Evolutionary conservation across 2,113 vertebrate species (phyloP).

Genomic region (Polypterus senegalus): DNA sequence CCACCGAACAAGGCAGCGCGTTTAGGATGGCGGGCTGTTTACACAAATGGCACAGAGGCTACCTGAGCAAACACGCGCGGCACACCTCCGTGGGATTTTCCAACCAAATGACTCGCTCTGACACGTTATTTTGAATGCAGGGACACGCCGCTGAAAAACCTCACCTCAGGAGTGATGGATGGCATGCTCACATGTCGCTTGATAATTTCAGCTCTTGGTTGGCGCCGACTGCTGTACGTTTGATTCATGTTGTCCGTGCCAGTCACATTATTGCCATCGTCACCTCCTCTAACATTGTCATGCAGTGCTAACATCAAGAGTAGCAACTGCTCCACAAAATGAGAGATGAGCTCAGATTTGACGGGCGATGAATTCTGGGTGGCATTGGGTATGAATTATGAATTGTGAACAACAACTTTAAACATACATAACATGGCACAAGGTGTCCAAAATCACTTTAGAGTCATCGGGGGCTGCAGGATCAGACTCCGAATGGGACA

Average conservation of each 20-base stretch:
- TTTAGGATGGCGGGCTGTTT: slow-evolving; percentile 35
- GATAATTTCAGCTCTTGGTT: slow-evolving; percentile 17
- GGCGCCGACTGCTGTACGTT: not conserved
- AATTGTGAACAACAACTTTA: no score
- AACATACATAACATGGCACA: no score
- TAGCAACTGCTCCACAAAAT: no score
- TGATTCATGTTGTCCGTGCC: not conserved
- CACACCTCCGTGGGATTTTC: slow-evolving; percentile 2
- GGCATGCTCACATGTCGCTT: slow-evolving; percentile 22
- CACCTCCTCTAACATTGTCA: no score
- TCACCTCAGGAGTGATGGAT: slow-evolving; percentile 15
- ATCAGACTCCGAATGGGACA: no score
- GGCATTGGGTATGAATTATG: no score
- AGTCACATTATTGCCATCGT: no score
- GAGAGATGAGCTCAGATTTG: no score
- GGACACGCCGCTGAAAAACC: slow-evolving; percentile 21
- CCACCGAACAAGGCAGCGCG: slow-evolving; percentile 13
- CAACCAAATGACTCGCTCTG: slow-evolving; percentile 27
- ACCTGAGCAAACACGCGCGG: slow-evolving; percentile 36
- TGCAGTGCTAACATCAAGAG: no score
- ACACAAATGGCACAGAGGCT: slow-evolving; percentile 29
- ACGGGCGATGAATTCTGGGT: no score
- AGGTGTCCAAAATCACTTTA: no score
- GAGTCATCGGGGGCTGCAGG: no score
- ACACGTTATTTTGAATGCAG: slow-evolving; percentile 1